Evolutionary conservation across 1,140 invertebrate genomes (phyloP).

Genomic region (Listronotus bonariensis): DNA sequence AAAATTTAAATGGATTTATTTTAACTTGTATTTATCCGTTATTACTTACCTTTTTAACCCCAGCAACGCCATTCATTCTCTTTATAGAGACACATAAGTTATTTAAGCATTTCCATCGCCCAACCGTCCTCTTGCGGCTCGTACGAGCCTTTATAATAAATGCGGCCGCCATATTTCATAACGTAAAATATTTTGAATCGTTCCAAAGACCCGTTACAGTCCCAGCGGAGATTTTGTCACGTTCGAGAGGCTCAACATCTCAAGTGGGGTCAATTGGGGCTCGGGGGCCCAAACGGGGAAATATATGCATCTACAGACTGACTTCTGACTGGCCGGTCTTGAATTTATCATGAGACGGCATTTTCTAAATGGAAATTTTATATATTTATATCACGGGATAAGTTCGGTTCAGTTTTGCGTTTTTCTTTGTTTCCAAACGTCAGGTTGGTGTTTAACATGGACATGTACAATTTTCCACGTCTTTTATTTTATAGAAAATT

Average conservation of each 20-base stretch:
- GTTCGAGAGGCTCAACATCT: conserved; percentile 50
- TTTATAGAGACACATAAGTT: too few relatives aligned
- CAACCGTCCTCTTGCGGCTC: background rate
- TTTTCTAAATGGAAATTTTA: conserved; percentile 56
- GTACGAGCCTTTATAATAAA: conserved; percentile 33
- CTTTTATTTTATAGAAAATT: too few relatives aligned
- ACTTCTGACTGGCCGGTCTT: conserved; percentile 49
- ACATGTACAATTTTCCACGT: too few relatives aligned
- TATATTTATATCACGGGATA: conserved; percentile 50
- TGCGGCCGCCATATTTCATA: conserved; percentile 39
- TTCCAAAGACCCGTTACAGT: conserved; percentile 40
- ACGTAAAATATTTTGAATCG: conserved; percentile 40
- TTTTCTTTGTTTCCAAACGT: too few relatives aligned
- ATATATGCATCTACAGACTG: conserved; percentile 44
- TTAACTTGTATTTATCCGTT: too few relatives aligned
- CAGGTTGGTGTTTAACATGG: too few relatives aligned
- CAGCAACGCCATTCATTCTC: too few relatives aligned
- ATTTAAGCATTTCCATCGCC: too few relatives aligned
- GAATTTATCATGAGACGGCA: conserved; percentile 53
- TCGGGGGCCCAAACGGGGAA: conserved; percentile 23
- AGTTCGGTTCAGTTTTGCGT: too few relatives aligned
- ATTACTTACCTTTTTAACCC: too few relatives aligned
- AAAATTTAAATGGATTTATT: too few relatives aligned
- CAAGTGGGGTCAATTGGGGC: conserved; percentile 45
- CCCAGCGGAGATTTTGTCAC: conserved; percentile 57